Conservation (phyloP, 2,888 invertebrate genomes). For the Perizoma affinitatum region DNA sequence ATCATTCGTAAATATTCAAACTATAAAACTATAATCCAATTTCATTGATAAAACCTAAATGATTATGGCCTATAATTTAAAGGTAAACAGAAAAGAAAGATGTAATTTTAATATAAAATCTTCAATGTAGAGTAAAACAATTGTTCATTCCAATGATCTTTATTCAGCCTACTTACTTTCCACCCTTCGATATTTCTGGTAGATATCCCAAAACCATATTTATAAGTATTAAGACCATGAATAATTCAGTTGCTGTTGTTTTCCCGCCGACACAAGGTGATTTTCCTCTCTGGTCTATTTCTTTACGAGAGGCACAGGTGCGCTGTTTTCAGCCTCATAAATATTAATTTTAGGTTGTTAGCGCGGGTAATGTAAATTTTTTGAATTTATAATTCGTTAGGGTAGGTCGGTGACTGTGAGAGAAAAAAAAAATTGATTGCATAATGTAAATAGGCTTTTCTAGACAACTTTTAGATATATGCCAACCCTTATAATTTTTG, state of each 20-base stretch:
- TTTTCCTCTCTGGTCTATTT: constrained; percentile 36
- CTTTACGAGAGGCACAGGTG: constrained; percentile 47
- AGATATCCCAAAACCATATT: constrained; percentile 47
- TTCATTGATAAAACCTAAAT: too few relatives aligned
- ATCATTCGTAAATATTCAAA: too few relatives aligned
- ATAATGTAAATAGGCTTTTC: too few relatives aligned
- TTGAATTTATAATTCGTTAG: constrained; percentile 47
- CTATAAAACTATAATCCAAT: too few relatives aligned
- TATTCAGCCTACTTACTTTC: constrained; percentile 16
- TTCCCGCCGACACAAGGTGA: constrained; percentile 57
- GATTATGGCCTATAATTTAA: too few relatives aligned
- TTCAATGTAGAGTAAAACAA: neutral
- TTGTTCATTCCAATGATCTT: constrained; percentile 10
- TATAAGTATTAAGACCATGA: constrained; percentile 64
- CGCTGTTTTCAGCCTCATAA: constrained; percentile 44
- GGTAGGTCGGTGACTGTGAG: constrained; percentile 15
- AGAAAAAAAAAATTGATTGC: too few relatives aligned
- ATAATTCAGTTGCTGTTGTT: constrained; percentile 73
- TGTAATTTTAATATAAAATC: too few relatives aligned
- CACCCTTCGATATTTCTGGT: constrained; percentile 21
- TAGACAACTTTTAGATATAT: too few relatives aligned
- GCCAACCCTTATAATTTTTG: too few relatives aligned
- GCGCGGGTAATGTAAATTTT: constrained; percentile 49
- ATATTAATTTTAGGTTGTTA: constrained; percentile 61
- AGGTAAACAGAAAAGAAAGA: too few relatives aligned